Conservation (phyloP, 2,888 invertebrate species). For the Tipula unca region DNA sequence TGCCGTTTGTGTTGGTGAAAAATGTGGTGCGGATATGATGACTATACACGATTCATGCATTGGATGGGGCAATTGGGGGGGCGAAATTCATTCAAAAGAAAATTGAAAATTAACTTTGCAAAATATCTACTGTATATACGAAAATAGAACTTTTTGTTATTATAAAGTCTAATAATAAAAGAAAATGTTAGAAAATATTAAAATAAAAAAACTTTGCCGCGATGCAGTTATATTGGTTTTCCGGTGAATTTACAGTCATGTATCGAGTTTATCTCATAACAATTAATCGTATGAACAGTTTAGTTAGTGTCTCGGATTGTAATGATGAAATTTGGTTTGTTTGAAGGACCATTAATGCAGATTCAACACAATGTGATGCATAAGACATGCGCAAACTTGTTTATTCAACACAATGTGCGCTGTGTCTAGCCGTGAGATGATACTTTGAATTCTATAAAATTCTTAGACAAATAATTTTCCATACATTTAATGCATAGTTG, state of each 20-base stretch:
- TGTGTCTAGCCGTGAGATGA: too few relatives aligned
- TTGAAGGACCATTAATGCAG: too few relatives aligned
- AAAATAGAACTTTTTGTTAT: not conserved
- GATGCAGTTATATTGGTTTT: not conserved
- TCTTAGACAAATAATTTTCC: too few relatives aligned
- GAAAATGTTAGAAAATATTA: not conserved
- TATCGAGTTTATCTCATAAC: too few relatives aligned
- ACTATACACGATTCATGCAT: not conserved
- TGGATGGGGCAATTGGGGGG: not conserved
- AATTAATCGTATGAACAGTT: too few relatives aligned
- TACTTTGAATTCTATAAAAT: too few relatives aligned
- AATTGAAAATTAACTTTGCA: not conserved
- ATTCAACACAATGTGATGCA: too few relatives aligned
- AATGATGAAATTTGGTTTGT: too few relatives aligned
- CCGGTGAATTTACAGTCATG: not conserved
- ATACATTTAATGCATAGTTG: too few relatives aligned
- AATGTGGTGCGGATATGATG: not conserved
- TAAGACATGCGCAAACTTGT: too few relatives aligned
- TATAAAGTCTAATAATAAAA: not conserved
- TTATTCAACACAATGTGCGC: too few relatives aligned
- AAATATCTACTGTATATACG: not conserved
- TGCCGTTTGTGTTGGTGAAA: not conserved
- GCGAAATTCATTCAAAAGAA: not conserved
- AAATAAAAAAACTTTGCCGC: not conserved
- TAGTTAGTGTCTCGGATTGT: too few relatives aligned